These are phyloP conservation scores for Agrochola macilenta DNA, from an alignment of 2,888 invertebrate genomes.

Conservation along the genomic window DNA sequence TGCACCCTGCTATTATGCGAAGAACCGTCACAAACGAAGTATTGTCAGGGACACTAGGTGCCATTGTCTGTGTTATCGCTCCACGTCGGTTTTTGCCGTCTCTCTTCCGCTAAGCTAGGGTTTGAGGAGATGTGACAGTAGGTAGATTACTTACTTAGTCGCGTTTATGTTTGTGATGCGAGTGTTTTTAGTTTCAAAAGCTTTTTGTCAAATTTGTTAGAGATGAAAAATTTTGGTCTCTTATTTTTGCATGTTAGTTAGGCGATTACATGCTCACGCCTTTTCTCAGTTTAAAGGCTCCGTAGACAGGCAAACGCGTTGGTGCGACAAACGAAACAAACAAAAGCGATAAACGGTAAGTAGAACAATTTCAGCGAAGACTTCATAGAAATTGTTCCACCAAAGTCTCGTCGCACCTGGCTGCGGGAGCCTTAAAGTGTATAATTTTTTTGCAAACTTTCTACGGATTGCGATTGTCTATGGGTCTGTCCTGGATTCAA, in stretches of 20 bases:
- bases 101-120: constrained; percentile 84
- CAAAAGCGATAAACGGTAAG: too few species aligned
- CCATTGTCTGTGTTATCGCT: constrained; percentile 89
- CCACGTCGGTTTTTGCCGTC: constrained; percentile 87
- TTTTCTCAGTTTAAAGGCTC: neutral
- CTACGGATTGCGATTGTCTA: neutral
- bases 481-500: neutral
- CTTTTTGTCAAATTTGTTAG: neutral
- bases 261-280: neutral
- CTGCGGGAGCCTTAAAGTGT: too few species aligned
- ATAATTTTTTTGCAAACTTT: too few species aligned
- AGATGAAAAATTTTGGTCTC: too few species aligned
- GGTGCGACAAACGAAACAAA: too few species aligned
- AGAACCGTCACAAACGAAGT: constrained; percentile 90
- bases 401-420: too few species aligned
- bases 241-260: neutral
- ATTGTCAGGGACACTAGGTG: constrained; percentile 88
- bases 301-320: too few species aligned
- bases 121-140: constrained; percentile 74
- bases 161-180: neutral
- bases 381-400: too few species aligned
- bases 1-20: constrained; percentile 88
- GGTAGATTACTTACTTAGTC: constrained; percentile 57
- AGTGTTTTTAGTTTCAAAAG: neutral
- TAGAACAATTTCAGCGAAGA: too few species aligned